Percentiles rank a stretch among this genome's conserved stretches.
phyloP scores from a whole-genome alignment of 2,113 vertebrate genomes.

The Cnemophilus loriae region DNA sequence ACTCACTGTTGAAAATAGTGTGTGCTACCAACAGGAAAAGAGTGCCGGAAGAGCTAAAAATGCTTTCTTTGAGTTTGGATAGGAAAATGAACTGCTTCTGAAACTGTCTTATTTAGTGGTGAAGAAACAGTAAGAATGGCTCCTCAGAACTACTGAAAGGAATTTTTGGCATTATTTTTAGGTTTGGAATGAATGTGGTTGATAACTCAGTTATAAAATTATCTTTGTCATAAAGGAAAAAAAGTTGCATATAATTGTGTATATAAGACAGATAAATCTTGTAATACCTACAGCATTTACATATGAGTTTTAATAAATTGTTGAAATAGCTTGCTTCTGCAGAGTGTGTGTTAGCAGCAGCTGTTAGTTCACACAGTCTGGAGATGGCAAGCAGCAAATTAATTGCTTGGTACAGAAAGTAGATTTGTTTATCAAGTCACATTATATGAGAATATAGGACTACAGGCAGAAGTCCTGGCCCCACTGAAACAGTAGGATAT shows the following conservation, averaged over 20 bases:
- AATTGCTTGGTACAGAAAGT: background rate
- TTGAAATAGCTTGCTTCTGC: background rate
- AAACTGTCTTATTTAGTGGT: background rate
- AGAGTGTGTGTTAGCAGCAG: background rate
- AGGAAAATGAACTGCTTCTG: background rate
- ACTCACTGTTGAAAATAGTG: constrained; percentile 70
- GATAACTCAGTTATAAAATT: background rate
- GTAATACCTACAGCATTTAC: background rate
- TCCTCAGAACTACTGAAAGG: constrained; percentile 51
- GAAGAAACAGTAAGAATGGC: constrained; percentile 31
- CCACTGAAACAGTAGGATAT: background rate
- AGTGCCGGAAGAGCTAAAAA: constrained; percentile 61
- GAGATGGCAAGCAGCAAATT: background rate
- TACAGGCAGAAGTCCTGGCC: background rate
- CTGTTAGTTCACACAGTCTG: background rate
- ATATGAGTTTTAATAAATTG: background rate
- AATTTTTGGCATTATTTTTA: background rate
- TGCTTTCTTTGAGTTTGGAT: constrained; percentile 44
- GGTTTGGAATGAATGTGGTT: background rate
- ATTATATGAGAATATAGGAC: background rate
- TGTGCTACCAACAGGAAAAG: constrained; percentile 65
- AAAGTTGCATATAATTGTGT: background rate
- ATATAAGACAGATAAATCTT: background rate
- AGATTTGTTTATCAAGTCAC: background rate
- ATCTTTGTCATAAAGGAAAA: background rate